A percentile compares a stretch with the other conserved stretches of the same genome.
Conservation (phyloP, 2,113 vertebrate species). For the Isichthys henryi region DNA sequence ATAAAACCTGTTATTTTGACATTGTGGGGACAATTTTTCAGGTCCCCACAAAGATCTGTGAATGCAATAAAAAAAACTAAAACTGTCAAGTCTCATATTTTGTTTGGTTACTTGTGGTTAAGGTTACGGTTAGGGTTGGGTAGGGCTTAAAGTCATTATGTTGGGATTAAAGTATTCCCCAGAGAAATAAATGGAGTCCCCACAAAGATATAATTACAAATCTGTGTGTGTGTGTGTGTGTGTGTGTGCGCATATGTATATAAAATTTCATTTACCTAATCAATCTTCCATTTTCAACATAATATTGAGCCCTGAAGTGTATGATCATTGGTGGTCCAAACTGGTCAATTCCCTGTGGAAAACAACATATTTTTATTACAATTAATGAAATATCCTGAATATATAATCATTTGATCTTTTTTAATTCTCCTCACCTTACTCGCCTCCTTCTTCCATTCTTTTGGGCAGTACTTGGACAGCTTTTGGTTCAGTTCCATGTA, state of each 20-base stretch:
- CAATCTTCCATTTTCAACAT: slow-evolving; percentile 89
- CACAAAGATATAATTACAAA: neutral
- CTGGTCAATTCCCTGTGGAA: slow-evolving; percentile 86
- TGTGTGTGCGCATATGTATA: neutral
- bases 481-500: slow-evolving; percentile 98
- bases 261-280: slow-evolving; percentile 69
- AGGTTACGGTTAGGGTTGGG: neutral
- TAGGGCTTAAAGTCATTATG: neutral
- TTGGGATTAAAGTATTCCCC: neutral
- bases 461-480: slow-evolving; percentile 96
- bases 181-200: neutral
- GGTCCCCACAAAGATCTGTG: neutral
- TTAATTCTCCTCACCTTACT: slow-evolving; percentile 75
- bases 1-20: no score
- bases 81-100: neutral
- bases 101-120: no score
- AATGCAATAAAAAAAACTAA: neutral
- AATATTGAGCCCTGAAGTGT: slow-evolving; percentile 97
- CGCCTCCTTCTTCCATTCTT: slow-evolving; percentile 97
- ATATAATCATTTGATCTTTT: neutral
- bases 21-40: no score
- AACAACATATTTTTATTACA: neutral
- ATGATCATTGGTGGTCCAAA: slow-evolving; percentile 98
- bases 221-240: neutral
- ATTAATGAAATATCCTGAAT: neutral